Evolutionary conservation across 1,140 invertebrate species (phyloP).

Genomic region (Hypsibius dujardini): DNA sequence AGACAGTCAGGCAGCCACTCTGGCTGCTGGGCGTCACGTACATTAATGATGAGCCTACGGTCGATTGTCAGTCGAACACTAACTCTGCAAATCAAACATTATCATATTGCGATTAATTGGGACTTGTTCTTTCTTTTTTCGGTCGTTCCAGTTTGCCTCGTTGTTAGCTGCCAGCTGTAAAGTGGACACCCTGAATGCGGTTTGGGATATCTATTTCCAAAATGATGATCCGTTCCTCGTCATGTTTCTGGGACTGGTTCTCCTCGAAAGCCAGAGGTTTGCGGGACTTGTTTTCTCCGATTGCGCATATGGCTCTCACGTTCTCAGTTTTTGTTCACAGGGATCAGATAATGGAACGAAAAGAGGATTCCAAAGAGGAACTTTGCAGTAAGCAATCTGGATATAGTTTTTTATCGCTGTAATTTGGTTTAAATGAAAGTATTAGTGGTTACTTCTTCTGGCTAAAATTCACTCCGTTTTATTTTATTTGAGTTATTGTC

Average conservation of each 20-base stretch:
- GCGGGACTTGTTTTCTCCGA: slow-evolving; percentile 25
- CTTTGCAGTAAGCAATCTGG: slow-evolving; percentile 39
- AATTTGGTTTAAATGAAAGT: too few relatives aligned
- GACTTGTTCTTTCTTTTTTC: slow-evolving; percentile 16
- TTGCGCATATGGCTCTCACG: neutral
- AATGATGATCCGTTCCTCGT: slow-evolving; percentile 86
- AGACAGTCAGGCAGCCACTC: too few relatives aligned
- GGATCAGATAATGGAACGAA: slow-evolving; percentile 64
- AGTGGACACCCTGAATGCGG: slow-evolving; percentile 61
- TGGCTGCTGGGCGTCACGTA: too few relatives aligned
- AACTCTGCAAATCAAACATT: slow-evolving; percentile 24
- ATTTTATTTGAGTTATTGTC: too few relatives aligned
- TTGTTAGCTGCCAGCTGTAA: slow-evolving; percentile 71
- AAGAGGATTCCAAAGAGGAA: slow-evolving; percentile 48
- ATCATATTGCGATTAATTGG: slow-evolving; percentile 7
- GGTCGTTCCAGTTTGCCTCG: slow-evolving; percentile 49
- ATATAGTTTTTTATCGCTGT: too few relatives aligned
- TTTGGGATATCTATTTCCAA: slow-evolving; percentile 98
- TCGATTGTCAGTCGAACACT: too few relatives aligned
- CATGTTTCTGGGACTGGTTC: slow-evolving; percentile 82
- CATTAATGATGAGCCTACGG: too few relatives aligned
- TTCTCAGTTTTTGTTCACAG: slow-evolving; percentile 34
- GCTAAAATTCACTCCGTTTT: too few relatives aligned
- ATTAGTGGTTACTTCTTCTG: too few relatives aligned
- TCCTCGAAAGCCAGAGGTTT: slow-evolving; percentile 80